Conservation (phyloP, 2,888 invertebrate genomes). For the Eupithecia dodoneata region DNA sequence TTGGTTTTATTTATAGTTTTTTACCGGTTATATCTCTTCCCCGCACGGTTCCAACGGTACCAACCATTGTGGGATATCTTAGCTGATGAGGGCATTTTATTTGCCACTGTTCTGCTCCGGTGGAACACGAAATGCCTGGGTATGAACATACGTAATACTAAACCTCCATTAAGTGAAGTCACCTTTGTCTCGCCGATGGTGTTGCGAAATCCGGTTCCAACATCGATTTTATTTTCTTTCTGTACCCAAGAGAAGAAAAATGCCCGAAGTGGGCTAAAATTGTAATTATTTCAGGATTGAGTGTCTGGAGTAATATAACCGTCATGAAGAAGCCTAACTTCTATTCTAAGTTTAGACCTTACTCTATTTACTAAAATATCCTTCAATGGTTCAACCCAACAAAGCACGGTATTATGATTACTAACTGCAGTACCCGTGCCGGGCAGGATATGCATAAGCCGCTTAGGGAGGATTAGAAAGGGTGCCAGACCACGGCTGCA, state of each 20-base stretch:
- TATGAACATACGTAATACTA: background rate
- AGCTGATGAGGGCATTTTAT: background rate
- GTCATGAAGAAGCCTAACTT: background rate
- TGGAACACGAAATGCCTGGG: background rate
- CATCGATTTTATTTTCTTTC: background rate
- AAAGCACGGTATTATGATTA: background rate
- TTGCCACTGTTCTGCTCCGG: background rate
- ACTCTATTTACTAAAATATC: background rate
- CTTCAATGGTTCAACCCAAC: background rate
- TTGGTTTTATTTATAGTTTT: constrained; percentile 4
- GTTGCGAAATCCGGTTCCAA: background rate
- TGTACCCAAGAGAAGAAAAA: background rate
- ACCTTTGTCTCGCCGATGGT: background rate
- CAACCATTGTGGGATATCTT: background rate
- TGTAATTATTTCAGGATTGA: background rate
- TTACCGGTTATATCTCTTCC: background rate
- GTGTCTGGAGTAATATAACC: background rate
- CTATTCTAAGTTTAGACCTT: background rate
- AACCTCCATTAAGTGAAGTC: background rate
- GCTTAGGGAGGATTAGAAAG: constrained; percentile 33
- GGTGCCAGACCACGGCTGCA: constrained; percentile 11
- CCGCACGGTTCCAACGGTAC: background rate
- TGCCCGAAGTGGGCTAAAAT: background rate
- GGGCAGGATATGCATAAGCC: constrained; percentile 28
- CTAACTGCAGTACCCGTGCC: constrained; percentile 13